phyloP scores from a whole-genome alignment of 2,113 vertebrate genomes.

The rabbit (Oryctolagus cuniculus) region mOryCun1.1 NC_091447.1:12456501-12457000 shows the following conservation, averaged over 20 bases:
- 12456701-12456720: constrained; percentile 12
- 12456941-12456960: too few species aligned
- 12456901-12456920: too few species aligned
- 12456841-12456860: too few species aligned
- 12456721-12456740: not conserved
- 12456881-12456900: too few species aligned
- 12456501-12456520: constrained; percentile 7
- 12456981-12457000: too few species aligned
- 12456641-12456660: constrained; percentile 16
- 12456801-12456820: too few species aligned
- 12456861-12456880: too few species aligned
- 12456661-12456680: constrained; percentile 4
- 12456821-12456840: too few species aligned
- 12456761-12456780: not conserved
- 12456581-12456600: not conserved
- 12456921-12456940: too few species aligned
- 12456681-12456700: not conserved
- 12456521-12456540: not conserved
- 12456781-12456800: not conserved
- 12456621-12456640: not conserved
- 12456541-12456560: not conserved
- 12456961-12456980: too few species aligned
- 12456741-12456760: not conserved
- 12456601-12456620: not conserved
- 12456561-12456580: constrained; percentile 15